Evolutionary conservation across 1,140 invertebrate species (phyloP).

Genomic region (Procambarus clarkii): DNA sequence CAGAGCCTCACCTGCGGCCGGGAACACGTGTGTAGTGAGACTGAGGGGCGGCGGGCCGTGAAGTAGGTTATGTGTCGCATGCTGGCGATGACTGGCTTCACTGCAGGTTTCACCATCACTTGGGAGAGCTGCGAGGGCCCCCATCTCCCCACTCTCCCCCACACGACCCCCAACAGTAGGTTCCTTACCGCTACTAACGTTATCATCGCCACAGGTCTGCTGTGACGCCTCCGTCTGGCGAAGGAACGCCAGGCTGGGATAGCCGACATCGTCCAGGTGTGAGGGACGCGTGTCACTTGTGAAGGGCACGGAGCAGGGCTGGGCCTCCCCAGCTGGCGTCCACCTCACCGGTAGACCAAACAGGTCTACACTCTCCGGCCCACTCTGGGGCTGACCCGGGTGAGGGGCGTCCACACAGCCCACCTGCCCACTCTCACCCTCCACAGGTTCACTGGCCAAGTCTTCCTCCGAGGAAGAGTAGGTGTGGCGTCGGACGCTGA

Average conservation of each 20-base stretch:
- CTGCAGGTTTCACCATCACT: slow-evolving; percentile 24
- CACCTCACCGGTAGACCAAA: slow-evolving; percentile 54
- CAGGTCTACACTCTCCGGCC: slow-evolving; percentile 41
- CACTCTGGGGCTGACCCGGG: background rate
- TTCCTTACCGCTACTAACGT: no score
- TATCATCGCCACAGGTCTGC: no score
- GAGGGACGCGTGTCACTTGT: background rate
- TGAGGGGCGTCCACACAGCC: background rate
- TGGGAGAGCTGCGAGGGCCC: slow-evolving; percentile 16
- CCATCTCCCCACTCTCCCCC: background rate
- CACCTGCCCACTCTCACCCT: background rate
- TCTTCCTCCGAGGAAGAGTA: no score
- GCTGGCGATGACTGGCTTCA: slow-evolving; percentile 53
- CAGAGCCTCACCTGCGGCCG: slow-evolving; percentile 17
- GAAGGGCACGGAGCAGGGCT: background rate
- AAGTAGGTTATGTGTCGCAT: slow-evolving; percentile 26
- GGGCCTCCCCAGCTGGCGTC: slow-evolving; percentile 14
- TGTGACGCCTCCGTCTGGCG: background rate
- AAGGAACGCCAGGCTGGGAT: background rate
- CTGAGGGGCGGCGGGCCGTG: slow-evolving; percentile 33
- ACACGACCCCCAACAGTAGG: background rate
- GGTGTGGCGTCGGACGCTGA: background rate
- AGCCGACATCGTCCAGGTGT: background rate
- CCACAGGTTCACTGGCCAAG: background rate
- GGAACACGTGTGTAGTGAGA: slow-evolving; percentile 16